A percentile compares a stretch with the other conserved stretches of the same genome.
Evolutionary conservation across 2,888 invertebrate genomes (phyloP).

Genomic region (Nomada lathburiana): DNA sequence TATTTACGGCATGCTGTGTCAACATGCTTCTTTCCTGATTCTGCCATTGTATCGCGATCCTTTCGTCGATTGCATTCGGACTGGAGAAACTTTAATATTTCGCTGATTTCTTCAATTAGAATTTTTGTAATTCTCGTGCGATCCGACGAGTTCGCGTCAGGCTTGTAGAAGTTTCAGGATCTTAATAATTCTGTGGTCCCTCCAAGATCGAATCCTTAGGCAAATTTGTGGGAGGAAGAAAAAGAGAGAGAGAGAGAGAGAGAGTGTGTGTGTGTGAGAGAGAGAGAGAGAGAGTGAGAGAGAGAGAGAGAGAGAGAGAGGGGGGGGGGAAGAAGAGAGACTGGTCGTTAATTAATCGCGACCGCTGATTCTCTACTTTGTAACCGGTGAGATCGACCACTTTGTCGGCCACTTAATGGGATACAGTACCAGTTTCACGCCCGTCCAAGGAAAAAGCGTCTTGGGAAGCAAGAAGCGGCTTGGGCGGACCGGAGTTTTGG

Average conservation of each 20-base stretch:
- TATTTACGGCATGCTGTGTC: not conserved
- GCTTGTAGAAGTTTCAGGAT: not conserved
- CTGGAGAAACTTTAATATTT: too few relatives aligned
- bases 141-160: not conserved
- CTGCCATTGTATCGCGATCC: too few relatives aligned
- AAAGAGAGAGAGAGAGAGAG: not conserved
- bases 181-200: constrained; percentile 2
- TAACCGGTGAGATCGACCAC: constrained; percentile 34
- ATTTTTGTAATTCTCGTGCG: not conserved
- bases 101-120: too few relatives aligned
- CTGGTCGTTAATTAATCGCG: constrained; percentile 26
- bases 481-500: constrained; percentile 40
- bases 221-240: not conserved
- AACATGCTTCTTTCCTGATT: too few relatives aligned
- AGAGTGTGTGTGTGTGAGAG: too few relatives aligned
- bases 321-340: too few relatives aligned
- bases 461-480: not conserved
- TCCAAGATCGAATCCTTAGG: not conserved
- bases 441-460: constrained; percentile 31
- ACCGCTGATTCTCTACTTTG: constrained; percentile 31
- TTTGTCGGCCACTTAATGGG: constrained; percentile 48
- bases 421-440: constrained; percentile 31
- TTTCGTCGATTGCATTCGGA: too few relatives aligned
- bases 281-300: not conserved
- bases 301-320: not conserved